Evolutionary conservation across 2,797 vertebrate species (phyloP), one percentile per base, ranked within the genome.

Genomic region (Rhabdomys pumilio): DNA sequence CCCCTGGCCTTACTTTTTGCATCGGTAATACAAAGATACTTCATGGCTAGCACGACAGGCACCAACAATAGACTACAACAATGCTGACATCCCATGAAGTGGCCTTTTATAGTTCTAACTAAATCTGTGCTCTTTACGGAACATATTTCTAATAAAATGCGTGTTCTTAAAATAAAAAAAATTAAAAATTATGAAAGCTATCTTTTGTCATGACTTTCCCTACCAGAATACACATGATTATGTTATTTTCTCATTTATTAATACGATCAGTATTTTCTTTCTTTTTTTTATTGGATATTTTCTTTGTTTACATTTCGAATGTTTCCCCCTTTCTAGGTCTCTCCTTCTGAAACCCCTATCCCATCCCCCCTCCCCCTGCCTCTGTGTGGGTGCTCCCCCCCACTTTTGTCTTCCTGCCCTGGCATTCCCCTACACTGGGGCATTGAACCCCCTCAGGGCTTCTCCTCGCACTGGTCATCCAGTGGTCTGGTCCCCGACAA

Each of bases 61-160:
- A 98, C 93, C 96, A 98, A 95, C 95, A 96, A 84, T 72, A 96
- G 93, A 95, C 69, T 57, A 91, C 6, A 65, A 95, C 73, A 91
- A 29, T 89, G 77, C 93, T 86, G 75, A 69, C 55, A 94, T 89
- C 97, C 79, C 90, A 96, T 73, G 86, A 96, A 80, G 89, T 96
- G 85, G 69, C 41, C 90, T 91, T 94, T 95, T 94, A 73, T 85
- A 93, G 84, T 87, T 97, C 77, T 95, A 73, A 73, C 38, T 41
- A 86, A 95, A 90, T 89, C 92, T 69, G 29, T 96, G 96, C 79
- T 94, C 53, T 97, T 92, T 96, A 82, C 13, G 61, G 77, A 95
- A 93, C 82, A 93, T 88, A 93, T 93, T 95, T 94, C 93, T 96
- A 96, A 93, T 95, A 95, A 95, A 97, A 72, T 92, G 41, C 38